A percentile compares a stretch with the other conserved stretches of the same genome.
Conservation (phyloP, 1,140 invertebrate species). For the Plectus sambesii region DNA sequence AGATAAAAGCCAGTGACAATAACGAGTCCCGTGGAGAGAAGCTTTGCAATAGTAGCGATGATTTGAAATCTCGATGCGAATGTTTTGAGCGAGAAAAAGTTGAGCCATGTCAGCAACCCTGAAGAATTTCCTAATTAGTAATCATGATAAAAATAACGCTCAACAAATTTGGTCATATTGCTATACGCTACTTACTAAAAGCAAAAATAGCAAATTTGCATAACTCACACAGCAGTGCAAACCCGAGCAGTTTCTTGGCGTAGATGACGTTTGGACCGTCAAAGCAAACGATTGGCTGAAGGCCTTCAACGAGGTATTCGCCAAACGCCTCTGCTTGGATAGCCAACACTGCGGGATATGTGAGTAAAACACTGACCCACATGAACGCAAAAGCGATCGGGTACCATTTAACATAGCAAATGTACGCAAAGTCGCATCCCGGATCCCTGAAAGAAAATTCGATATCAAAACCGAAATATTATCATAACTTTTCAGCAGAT, state of each 20-base stretch:
- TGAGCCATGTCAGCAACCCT: slow-evolving; percentile 45
- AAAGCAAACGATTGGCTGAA: slow-evolving; percentile 17
- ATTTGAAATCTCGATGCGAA: slow-evolving; percentile 44
- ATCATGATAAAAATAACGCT: slow-evolving; percentile 13
- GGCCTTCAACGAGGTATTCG: slow-evolving; percentile 40
- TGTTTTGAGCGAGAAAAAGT: slow-evolving; percentile 40
- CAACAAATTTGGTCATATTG: not conserved
- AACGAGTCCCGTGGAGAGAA: slow-evolving; percentile 38
- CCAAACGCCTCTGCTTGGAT: slow-evolving; percentile 44
- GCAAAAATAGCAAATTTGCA: not conserved
- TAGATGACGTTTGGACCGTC: slow-evolving; percentile 4
- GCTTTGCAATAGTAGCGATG: slow-evolving; percentile 38
- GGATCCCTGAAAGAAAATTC: too few relatives aligned
- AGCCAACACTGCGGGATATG: slow-evolving; percentile 42
- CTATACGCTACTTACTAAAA: not conserved
- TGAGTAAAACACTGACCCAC: slow-evolving; percentile 45
- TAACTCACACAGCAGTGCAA: slow-evolving; percentile 38
- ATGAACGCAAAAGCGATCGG: slow-evolving; percentile 40
- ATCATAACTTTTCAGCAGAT: too few relatives aligned
- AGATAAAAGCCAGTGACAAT: slow-evolving; percentile 42
- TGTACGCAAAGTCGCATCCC: slow-evolving; percentile 44
- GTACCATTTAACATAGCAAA: slow-evolving; percentile 45
- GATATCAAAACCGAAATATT: too few relatives aligned
- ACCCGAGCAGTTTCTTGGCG: slow-evolving; percentile 40
- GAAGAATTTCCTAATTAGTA: slow-evolving; percentile 9